Evolutionary conservation across 2,888 invertebrate species (phyloP), one percentile per base, ranked within the genome.

Genomic region (Nomada goodeniana): DNA sequence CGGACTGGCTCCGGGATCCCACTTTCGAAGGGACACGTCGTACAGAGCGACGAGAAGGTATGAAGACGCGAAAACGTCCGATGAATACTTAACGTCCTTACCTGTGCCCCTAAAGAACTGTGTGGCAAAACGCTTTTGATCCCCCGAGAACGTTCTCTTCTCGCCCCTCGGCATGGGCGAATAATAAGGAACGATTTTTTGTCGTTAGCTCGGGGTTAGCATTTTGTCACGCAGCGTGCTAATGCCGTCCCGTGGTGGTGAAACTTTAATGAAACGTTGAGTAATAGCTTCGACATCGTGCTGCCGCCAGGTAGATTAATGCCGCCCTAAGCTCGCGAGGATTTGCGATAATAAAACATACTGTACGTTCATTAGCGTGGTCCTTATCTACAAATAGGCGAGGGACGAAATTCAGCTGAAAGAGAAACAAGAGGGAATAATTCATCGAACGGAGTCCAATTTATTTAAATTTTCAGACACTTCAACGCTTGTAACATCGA

Each of bases 51-150:
- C 85, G 89, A 79, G 88, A 86, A 83, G 87, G 88, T 83, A 90
- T 78, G 87, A 86, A 90, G 84, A 87, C 89, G 85, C 86, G 90
- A 89, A 90, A 90, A 91, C 91, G 87, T 86, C 73, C 82, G 86
- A 87, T 88, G 91, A 91, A 91, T 91, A 90, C 89, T 88, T 88
- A 90, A 90, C 68, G 60, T 23, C 36, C 52, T 70, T 55, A 15
- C 20, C 61, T 53, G 67, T 50, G 77, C 64, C 81, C 71, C 71
- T 29, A 15, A 76, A 82, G 76, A 59, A 68, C 36, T n/a, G 63
- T n/a, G 3, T 3, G 76, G 50, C 57, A 26, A 59, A 60, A 60
- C 52, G 76, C 67, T 72, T 81, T 70, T 59, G 67, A 76, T 80
- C 78, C 67, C 15, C 15, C 18, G 13, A 1, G 44, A n/a, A 7